Conservation (phyloP, 2,888 invertebrate genomes). For the Microctonus aethiopoides region DNA sequence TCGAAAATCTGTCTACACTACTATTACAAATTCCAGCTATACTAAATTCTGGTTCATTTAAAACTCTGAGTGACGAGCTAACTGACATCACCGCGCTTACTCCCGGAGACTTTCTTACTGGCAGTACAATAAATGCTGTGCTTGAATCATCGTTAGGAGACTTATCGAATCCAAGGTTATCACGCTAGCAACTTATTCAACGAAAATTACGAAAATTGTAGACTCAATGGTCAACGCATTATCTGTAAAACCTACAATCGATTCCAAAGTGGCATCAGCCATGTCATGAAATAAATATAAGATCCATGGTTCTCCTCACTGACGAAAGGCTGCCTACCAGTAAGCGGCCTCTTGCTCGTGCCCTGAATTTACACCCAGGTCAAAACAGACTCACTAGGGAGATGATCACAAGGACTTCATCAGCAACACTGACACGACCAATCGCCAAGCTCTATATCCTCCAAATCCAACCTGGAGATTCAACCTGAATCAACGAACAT, state of each 20-base stretch:
- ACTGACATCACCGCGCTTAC: constrained; percentile 44
- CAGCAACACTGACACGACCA: no score
- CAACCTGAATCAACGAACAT: no score
- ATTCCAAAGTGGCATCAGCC: constrained; percentile 32
- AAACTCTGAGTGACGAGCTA: constrained; percentile 42
- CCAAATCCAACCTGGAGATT: no score
- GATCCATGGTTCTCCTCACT: no score
- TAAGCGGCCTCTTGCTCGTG: no score
- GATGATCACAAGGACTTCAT: no score
- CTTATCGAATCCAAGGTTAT: constrained; percentile 35
- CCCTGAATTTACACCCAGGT: no score
- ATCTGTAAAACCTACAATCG: constrained; percentile 26
- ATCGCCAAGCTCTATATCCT: no score
- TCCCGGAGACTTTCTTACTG: constrained; percentile 52
- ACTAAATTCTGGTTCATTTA: constrained; percentile 47
- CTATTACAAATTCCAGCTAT: constrained; percentile 47
- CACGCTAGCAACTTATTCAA: constrained; percentile 44
- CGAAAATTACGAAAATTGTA: constrained; percentile 33
- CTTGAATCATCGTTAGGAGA: constrained; percentile 44
- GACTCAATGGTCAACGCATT: constrained; percentile 31
- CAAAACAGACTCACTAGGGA: no score
- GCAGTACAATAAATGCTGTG: constrained; percentile 34
- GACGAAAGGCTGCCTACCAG: no score
- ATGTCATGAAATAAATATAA: neutral
- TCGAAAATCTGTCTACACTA: constrained; percentile 49